A percentile compares a stretch with the other conserved stretches of the same genome.
Evolutionary conservation across 2,888 invertebrate genomes (phyloP).

Genomic region (Liopterus haemorrhoidalis): DNA sequence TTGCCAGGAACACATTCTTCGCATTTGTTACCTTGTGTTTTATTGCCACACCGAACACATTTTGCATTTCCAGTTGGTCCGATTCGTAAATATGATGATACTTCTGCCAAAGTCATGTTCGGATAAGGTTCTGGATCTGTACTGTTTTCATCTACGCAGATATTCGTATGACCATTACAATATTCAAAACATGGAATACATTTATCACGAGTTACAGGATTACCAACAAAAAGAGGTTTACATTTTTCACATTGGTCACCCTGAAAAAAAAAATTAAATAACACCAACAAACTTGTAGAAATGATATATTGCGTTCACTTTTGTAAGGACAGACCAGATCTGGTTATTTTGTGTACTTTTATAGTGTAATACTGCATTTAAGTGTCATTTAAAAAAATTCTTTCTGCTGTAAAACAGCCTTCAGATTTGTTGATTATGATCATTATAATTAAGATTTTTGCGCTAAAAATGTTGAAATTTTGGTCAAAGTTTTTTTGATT

Average conservation of each 20-base stretch:
- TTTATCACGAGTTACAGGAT: constrained; percentile 75
- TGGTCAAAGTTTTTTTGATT: too few species aligned
- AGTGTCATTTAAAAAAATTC: too few species aligned
- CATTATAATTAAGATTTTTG: too few species aligned
- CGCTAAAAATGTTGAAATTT: too few species aligned
- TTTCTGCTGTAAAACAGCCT: too few species aligned
- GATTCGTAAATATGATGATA: constrained; percentile 61
- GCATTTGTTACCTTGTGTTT: constrained; percentile 75
- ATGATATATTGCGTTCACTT: too few species aligned
- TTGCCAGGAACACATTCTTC: constrained; percentile 59
- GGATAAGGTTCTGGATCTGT: constrained; percentile 43
- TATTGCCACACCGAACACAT: constrained; percentile 78
- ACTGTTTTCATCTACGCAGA: constrained; percentile 60
- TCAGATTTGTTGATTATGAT: too few species aligned
- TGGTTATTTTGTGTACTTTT: too few species aligned
- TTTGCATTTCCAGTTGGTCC: constrained; percentile 66
- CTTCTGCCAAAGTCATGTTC: constrained; percentile 51
- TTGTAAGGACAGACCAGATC: too few species aligned
- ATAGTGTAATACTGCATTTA: too few species aligned
- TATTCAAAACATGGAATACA: constrained; percentile 85
- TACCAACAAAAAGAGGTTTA: constrained; percentile 83
- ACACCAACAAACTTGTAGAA: too few species aligned
- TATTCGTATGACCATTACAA: constrained; percentile 81
- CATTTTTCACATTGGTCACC: constrained; percentile 90
- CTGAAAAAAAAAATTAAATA: constrained; percentile 42